Base-by-base conservation (phyloP, 1,140 invertebrate species). In the Aradophagus sp. region DNA sequence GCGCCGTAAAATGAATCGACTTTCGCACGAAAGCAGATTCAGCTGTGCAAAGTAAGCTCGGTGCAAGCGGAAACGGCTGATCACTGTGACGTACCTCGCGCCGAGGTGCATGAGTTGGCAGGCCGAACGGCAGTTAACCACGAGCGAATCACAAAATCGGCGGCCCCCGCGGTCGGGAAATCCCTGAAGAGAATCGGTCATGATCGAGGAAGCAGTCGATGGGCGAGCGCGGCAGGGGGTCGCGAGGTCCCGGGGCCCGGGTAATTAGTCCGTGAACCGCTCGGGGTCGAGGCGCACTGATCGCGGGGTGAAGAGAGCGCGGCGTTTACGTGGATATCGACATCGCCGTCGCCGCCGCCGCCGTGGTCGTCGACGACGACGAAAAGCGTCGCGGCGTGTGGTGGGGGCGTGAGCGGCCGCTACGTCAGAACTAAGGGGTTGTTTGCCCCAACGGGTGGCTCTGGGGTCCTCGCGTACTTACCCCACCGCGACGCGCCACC, bases 391-490 rank as follows among this genome's bases (percentile, higher is more conserved):
- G 75, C 75, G 79, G 76, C 78, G 77, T 82, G 81, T 82, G 81
- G 81, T 83, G 82, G 82, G 82, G 82, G 81, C 80, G 82, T 84
- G 80, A 82, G 80, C 79, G 81, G 75, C 79, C 80, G 81, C 80
- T 83, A 82, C 81, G 74, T 70, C 80, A 83, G 81, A 83, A 84
- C 82, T 84, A 84, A 84, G 80, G 80, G 82, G 81, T 83, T 84
- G 82, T 84, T 84, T 83, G 79, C 77, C 82, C 80, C 80, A 78
- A 75, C 80, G 79, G 74, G 67, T 68, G 70, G 75, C 74, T 78
- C 74, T 67, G 68, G 75, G 76, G 77, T 78, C 65, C 68, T 76
- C 73, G 48, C 72, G 52, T 56, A 67, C 32, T 53, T 63, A 65
- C 67, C 69, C 73, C 66, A 38, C 68, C 66, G 62, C 58, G 75